A percentile compares a stretch with the other conserved stretches of the same genome.
Evolutionary conservation across 2,888 invertebrate genomes (phyloP).

Genomic region (Perithous albicinctus): DNA sequence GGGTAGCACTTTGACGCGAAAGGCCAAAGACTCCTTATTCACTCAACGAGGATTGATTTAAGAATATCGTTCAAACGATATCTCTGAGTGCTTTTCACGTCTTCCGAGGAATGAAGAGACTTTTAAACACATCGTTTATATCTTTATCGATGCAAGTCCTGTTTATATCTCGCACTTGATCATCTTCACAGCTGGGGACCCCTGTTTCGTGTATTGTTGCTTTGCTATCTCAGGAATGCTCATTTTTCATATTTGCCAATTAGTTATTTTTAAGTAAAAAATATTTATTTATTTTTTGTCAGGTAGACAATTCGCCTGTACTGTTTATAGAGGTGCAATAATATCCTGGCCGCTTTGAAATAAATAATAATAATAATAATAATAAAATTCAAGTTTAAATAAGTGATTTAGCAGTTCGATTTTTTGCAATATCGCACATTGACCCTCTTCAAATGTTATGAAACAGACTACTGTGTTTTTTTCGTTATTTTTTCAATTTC

Average conservation of each 20-base stretch:
- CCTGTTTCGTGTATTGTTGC: neutral
- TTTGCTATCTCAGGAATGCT: neutral
- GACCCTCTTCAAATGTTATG: too few relatives aligned
- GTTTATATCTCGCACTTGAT: constrained; percentile 20
- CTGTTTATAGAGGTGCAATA: too few relatives aligned
- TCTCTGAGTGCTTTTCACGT: constrained; percentile 41
- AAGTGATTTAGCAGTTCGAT: too few relatives aligned
- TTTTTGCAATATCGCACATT: too few relatives aligned
- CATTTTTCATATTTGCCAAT: neutral
- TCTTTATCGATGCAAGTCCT: constrained; percentile 16
- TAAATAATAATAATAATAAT: too few relatives aligned
- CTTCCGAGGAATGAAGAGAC: constrained; percentile 26
- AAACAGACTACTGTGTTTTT: too few relatives aligned
- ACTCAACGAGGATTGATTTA: constrained; percentile 49
- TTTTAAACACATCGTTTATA: neutral
- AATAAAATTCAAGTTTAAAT: too few relatives aligned
- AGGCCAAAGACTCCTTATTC: constrained; percentile 54
- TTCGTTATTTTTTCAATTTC: too few relatives aligned
- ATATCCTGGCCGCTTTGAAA: too few relatives aligned
- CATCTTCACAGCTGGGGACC: neutral
- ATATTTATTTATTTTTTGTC: neutral
- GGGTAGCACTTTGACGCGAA: constrained; percentile 50
- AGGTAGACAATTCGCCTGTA: too few relatives aligned
- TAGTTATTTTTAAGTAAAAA: neutral
- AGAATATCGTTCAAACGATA: constrained; percentile 44